Conservation (phyloP, 2,113 vertebrate species). For the Nibea coibor region DNA sequence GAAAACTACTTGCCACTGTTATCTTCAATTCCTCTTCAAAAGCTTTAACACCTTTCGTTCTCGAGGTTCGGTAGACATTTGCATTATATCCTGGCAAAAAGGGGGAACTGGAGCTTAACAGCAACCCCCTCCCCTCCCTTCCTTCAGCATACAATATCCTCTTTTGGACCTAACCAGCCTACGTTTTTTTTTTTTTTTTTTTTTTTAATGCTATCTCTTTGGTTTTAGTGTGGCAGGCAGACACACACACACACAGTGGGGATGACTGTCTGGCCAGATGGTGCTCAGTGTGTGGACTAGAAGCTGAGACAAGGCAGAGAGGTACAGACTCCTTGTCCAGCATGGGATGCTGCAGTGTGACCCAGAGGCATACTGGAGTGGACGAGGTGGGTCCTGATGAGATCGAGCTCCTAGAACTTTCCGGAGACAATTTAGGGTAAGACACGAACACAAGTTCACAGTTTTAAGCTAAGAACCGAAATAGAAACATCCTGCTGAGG, state of each 20-base stretch:
- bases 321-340: conserved; percentile 38
- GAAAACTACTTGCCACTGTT: conserved; percentile 23
- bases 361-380: conserved; percentile 80
- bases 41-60: conserved; percentile 30
- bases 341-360: conserved; percentile 89
- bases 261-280: conserved; percentile 79
- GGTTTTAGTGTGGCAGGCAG: conserved; percentile 60
- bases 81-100: conserved; percentile 40
- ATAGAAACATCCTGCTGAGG: background rate
- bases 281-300: conserved; percentile 70
- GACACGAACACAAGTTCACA: conserved; percentile 34
- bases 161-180: conserved; percentile 57
- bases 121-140: conserved; percentile 2
- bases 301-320: conserved; percentile 52
- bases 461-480: background rate
- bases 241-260: conserved; percentile 45
- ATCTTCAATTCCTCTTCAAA: conserved; percentile 55
- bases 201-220: conserved; percentile 56
- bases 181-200: conserved; percentile 45
- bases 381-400: conserved; percentile 85
- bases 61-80: conserved; percentile 15
- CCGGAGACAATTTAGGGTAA: conserved; percentile 82
- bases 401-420: conserved; percentile 84
- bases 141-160: conserved; percentile 62
- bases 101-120: conserved; percentile 68